These are phyloP conservation scores for Danionella dracula DNA, from an alignment of 2,797 vertebrate species.

Conservation along the genomic window DNA sequence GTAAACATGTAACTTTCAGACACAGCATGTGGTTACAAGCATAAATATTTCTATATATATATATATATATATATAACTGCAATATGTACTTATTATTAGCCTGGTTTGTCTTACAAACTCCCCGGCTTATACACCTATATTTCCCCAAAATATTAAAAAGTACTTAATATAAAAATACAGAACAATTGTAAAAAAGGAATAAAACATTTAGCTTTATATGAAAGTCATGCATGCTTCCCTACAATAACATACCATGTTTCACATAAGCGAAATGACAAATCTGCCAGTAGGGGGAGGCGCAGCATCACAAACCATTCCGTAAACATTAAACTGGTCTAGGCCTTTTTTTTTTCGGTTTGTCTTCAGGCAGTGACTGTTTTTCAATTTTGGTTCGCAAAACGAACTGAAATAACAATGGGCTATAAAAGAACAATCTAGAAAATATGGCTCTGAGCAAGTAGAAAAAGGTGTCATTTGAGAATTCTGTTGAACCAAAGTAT, in stretches of 20 bases:
- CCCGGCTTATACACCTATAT: slow-evolving; percentile 70
- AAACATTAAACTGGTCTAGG: slow-evolving; percentile 68
- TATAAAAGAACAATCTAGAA: slow-evolving; percentile 71
- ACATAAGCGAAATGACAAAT: slow-evolving; percentile 54
- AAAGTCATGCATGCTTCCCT: slow-evolving; percentile 72
- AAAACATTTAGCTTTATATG: slow-evolving; percentile 74
- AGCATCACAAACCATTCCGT: slow-evolving; percentile 54
- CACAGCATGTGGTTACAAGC: slow-evolving; percentile 55
- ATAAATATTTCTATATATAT: too few species aligned
- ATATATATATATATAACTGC: too few species aligned
- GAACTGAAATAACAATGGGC: slow-evolving; percentile 58
- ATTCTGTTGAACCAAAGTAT: slow-evolving; percentile 53
- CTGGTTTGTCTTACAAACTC: slow-evolving; percentile 54
- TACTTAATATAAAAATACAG: slow-evolving; percentile 83
- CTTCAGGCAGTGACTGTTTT: slow-evolving; percentile 70
- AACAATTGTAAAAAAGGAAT: slow-evolving; percentile 77
- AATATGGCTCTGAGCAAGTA: slow-evolving; percentile 79
- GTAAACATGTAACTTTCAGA: slow-evolving; percentile 66
- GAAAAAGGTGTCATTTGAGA: slow-evolving; percentile 65
- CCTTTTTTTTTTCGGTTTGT: slow-evolving; percentile 45
- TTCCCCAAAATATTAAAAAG: slow-evolving; percentile 79
- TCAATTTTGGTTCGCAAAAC: slow-evolving; percentile 53
- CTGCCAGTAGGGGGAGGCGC: slow-evolving; percentile 58
- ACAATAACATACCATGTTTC: slow-evolving; percentile 56
- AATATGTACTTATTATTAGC: slow-evolving; percentile 60